Base-by-base conservation (phyloP, 2,888 invertebrate genomes). In the Macaria notata region DNA sequence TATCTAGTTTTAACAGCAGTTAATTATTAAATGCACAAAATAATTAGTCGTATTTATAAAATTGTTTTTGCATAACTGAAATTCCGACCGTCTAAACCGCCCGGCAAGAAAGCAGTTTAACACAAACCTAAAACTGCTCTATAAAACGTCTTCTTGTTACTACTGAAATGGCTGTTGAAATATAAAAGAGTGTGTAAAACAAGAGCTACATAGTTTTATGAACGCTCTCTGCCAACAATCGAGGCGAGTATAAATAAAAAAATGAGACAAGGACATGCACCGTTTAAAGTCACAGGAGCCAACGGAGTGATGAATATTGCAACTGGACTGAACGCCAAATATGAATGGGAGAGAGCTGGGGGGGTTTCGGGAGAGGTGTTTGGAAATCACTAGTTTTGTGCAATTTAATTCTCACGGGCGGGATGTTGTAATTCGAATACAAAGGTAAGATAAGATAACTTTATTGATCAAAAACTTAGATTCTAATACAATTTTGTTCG, bases 231-330 rank as follows among this genome's bases (percentile, higher is more conserved):
- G 86, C 81, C 87, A 87, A 81, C 84, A 84, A 84, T 88, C 82
- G 85, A 76, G 82, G 82, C 80, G 79, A 74, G 79, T 76, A 81
- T 83, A 83, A 84, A 86, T 82, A 83, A 81, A 78, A 76, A 76
- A 74, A 73, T 74, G 75, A 76, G 79, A 72, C 51, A 78, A 74
- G 75, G 81, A 83, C 81, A 85, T 83, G 85, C 80, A 79, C 79
- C 82, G 83, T 84, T 88, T 87, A 84, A 84, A 84, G 83, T 83
- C 79, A 78, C 78, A 72, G 77, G 76, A 79, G 85, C 84, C 82
- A 83, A 78, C 80, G 76, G 72, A 74, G 85, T 87, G 84, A 87
- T 87, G 84, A 84, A 88, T 87, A 86, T 86, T 84, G 79, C 84
- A 87, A 79, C 76, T 80, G 69, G 81, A 78, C 73, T 69, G 75